A percentile compares a stretch with the other conserved stretches of the same genome.
These are phyloP conservation scores for Myoxocephalus aenaeus DNA, from an alignment of 2,797 vertebrate genomes.

Conservation along the genomic window DNA sequence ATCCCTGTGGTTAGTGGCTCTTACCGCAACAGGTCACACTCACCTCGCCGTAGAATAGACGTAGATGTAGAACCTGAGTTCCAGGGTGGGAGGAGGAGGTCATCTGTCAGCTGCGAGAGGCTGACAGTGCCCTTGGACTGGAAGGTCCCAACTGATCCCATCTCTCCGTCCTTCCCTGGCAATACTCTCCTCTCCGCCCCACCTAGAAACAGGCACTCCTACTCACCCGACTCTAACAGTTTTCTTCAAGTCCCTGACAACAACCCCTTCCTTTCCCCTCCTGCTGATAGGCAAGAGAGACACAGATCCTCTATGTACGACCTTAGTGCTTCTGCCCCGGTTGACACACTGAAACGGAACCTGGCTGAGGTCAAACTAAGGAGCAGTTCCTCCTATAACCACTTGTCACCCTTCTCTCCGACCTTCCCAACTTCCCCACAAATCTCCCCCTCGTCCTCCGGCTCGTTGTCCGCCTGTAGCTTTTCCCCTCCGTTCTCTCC, in stretches of 20 bases:
- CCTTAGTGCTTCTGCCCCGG: conserved; percentile 37
- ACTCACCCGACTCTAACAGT: conserved; percentile 4
- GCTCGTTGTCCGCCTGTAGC: rapidly evolving
- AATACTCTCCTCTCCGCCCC: neutral
- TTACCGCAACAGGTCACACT: conserved; percentile 20
- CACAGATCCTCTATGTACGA: neutral
- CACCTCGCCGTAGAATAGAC: conserved; percentile 73
- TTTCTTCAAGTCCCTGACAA: conserved; percentile 33
- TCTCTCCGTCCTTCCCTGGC: conserved; percentile 60
- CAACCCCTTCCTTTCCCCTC: neutral
- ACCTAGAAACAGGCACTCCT: neutral
- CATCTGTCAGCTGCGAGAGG: conserved; percentile 17
- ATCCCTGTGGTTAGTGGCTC: conserved; percentile 51
- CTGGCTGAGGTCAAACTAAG: neutral
- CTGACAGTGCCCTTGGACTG: neutral
- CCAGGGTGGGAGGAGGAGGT: neutral
- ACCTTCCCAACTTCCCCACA: rapidly evolving
- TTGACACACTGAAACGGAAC: rapidly evolving
- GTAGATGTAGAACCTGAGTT: conserved; percentile 57
- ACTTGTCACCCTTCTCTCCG: neutral
- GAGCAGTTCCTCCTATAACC: neutral
- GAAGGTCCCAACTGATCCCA: neutral
- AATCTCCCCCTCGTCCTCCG: neutral
- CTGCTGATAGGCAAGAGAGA: rapidly evolving
- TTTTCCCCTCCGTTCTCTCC: conserved; percentile 45